These are phyloP conservation scores for Willisornis vidua DNA, from an alignment of 2,113 vertebrate genomes.

Conservation along the genomic window DNA sequence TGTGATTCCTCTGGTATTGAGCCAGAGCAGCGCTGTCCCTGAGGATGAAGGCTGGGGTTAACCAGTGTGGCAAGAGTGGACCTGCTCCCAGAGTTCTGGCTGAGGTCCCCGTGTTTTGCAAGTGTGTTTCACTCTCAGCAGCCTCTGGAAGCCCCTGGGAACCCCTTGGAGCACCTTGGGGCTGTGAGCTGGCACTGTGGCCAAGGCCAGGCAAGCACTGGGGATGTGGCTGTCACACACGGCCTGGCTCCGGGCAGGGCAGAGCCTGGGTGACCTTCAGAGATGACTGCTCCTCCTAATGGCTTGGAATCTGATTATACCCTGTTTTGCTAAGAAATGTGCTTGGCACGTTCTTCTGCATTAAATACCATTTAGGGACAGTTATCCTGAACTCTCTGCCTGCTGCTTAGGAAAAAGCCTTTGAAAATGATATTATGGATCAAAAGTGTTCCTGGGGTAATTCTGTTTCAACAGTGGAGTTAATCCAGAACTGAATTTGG, in stretches of 20 bases:
- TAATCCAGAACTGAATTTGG: slow-evolving; percentile 61
- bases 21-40: neutral
- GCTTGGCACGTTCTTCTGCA: slow-evolving; percentile 20
- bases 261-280: slow-evolving; percentile 37
- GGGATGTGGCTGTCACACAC: neutral
- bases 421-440: slow-evolving; percentile 56
- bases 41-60: neutral
- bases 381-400: slow-evolving; percentile 21
- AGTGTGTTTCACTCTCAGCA: neutral
- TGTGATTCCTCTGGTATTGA: neutral
- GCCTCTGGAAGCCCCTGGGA: neutral
- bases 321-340: neutral
- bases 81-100: accelerated
- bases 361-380: slow-evolving; percentile 31
- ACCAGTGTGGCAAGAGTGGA: neutral
- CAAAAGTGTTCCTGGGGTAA: slow-evolving; percentile 43
- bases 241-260: neutral
- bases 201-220: neutral
- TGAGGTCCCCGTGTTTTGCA: neutral
- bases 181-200: neutral
- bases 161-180: neutral
- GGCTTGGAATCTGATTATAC: slow-evolving; percentile 43
- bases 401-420: neutral
- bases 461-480: slow-evolving; percentile 19
- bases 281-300: slow-evolving; percentile 28